Conservation (phyloP, 2,888 invertebrate genomes). For the Lutraria lutraria region DNA sequence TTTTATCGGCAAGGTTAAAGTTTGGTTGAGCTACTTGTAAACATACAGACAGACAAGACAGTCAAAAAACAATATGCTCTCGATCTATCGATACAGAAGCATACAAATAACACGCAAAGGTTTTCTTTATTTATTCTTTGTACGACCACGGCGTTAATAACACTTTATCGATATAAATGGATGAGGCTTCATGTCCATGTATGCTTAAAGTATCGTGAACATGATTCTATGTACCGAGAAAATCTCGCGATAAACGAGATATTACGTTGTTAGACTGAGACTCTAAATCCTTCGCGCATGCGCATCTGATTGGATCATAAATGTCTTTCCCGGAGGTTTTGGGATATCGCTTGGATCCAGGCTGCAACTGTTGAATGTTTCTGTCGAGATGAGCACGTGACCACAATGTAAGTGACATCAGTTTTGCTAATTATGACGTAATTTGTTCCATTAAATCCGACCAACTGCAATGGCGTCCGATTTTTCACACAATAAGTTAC, state of each 20-base stretch:
- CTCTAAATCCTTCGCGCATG: neutral
- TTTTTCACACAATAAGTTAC: constrained; percentile 60
- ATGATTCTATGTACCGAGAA: neutral
- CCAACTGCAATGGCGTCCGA: constrained; percentile 39
- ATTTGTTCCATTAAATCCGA: constrained; percentile 58
- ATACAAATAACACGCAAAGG: too few species aligned
- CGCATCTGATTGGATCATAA: neutral
- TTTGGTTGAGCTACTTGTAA: too few species aligned
- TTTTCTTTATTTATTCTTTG: too few species aligned
- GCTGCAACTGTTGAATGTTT: constrained; percentile 42
- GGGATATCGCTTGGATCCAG: constrained; percentile 54
- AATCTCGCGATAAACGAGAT: neutral
- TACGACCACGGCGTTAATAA: too few species aligned
- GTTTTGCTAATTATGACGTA: constrained; percentile 59
- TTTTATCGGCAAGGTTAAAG: too few species aligned
- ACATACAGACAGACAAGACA: too few species aligned
- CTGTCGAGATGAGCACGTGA: constrained; percentile 47
- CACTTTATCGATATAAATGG: too few species aligned
- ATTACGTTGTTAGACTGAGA: neutral
- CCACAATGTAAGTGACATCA: constrained; percentile 51
- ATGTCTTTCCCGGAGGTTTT: constrained; percentile 52
- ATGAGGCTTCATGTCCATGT: too few species aligned
- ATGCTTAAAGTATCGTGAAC: too few species aligned
- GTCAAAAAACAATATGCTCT: too few species aligned
- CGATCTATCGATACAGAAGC: too few species aligned